phyloP scores from a whole-genome alignment of 2,113 vertebrate genomes.

The Sakesphorus luctuosus region DNA sequence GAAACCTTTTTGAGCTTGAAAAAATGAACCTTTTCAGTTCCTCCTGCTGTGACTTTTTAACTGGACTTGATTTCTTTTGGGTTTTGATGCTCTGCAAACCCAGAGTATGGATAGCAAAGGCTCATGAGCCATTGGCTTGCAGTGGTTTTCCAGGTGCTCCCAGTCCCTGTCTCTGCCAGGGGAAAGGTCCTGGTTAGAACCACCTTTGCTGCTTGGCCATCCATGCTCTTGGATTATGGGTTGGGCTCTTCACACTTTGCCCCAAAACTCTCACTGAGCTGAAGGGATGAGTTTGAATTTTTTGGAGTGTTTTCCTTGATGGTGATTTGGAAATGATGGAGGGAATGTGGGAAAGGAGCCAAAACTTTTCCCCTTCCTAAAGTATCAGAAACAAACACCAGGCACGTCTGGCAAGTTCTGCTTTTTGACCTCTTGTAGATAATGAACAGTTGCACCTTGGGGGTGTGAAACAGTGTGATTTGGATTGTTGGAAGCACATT shows the following conservation, averaged over 20 bases:
- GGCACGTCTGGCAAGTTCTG: not conserved
- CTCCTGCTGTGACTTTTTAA: not conserved
- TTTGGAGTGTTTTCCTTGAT: not conserved
- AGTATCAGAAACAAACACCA: not conserved
- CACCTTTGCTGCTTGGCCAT: rapidly evolving
- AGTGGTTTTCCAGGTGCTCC: not conserved
- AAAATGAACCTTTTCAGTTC: not conserved
- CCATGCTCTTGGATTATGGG: not conserved
- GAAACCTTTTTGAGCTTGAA: not conserved
- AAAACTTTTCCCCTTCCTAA: not conserved
- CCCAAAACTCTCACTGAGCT: not conserved
- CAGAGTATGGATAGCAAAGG: not conserved
- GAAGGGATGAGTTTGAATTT: not conserved
- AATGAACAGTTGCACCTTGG: not conserved
- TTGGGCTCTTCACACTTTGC: not conserved
- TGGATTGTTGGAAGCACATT: not conserved
- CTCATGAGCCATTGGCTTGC: not conserved
- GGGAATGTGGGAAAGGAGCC: not conserved
- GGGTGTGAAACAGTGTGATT: not conserved
- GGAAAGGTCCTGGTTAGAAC: not conserved
- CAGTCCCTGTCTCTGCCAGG: not conserved
- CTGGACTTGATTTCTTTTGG: not conserved
- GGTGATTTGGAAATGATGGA: not conserved
- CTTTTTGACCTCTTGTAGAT: not conserved
- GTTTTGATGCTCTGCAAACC: not conserved